phyloP scores from a whole-genome alignment of 1,140 invertebrate genomes.

The Lordiphosa collinella region DNA sequence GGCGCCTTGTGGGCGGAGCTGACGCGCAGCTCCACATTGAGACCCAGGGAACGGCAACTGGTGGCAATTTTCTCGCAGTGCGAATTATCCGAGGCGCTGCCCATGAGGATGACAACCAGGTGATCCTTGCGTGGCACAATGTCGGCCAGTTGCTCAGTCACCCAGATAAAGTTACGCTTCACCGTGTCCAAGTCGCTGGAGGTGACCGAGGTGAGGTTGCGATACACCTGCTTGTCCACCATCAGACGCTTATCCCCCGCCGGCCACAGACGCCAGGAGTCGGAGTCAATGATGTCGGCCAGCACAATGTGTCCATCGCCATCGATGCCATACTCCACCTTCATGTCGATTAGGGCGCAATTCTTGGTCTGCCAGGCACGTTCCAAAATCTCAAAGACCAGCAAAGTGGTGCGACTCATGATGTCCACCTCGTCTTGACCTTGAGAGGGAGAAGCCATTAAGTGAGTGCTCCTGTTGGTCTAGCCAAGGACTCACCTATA shows the following conservation, averaged over 20 bases:
- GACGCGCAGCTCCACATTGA: conserved; percentile 89
- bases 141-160: conserved; percentile 90
- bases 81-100: conserved; percentile 91
- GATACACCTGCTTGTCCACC: conserved; percentile 99
- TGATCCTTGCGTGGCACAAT: conserved; percentile 84
- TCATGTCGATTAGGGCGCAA: conserved; percentile 98
- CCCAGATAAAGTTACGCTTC: conserved; percentile 97
- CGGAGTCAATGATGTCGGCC: conserved; percentile 98
- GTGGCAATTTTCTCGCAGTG: conserved; percentile 91
- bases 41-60: conserved; percentile 85
- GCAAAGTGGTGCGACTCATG: conserved; percentile 90
- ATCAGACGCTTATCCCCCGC: conserved; percentile 96
- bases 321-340: conserved; percentile 97
- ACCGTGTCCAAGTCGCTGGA: conserved; percentile 91
- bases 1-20: conserved; percentile 97
- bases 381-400: conserved; percentile 97
- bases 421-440: conserved; percentile 91
- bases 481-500: conserved; percentile 86
- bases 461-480: neutral
- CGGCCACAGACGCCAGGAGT: conserved; percentile 99
- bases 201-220: conserved; percentile 93
- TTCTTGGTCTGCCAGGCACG: conserved; percentile 93
- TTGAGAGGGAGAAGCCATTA: conserved; percentile 34
- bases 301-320: conserved; percentile 90
- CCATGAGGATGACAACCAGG: conserved; percentile 94